phyloP scores from a whole-genome alignment of 1,140 invertebrate species.

The Apis laboriosa region DNA sequence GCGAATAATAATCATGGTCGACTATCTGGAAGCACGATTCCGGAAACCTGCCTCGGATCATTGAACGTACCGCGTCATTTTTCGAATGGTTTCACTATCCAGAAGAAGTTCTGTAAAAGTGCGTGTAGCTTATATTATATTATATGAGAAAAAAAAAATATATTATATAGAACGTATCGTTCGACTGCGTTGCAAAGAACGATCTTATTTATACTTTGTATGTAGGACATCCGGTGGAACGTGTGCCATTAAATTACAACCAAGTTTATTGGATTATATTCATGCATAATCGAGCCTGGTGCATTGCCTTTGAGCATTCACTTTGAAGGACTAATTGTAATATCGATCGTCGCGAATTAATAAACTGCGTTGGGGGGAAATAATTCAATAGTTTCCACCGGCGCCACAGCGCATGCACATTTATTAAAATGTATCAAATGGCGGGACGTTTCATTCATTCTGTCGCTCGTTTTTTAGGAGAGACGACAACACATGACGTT shows the following conservation, averaged over 20 bases:
- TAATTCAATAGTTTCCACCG: background rate
- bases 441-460: background rate
- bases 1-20: background rate
- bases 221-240: constrained; percentile 29
- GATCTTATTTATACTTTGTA: constrained; percentile 40
- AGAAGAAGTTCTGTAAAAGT: background rate
- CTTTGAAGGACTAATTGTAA: constrained; percentile 36
- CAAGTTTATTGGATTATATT: constrained; percentile 12
- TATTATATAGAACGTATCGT: background rate
- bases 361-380: constrained; percentile 3
- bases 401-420: background rate
- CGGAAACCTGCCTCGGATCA: constrained; percentile 6
- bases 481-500: background rate
- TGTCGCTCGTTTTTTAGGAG: background rate
- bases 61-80: constrained; percentile 3
- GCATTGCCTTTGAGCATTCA: constrained; percentile 20
- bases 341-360: constrained; percentile 19
- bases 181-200: constrained; percentile 29
- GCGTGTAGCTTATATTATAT: background rate
- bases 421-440: background rate
- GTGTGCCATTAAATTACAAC: constrained; percentile 18
- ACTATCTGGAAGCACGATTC: constrained; percentile 7
- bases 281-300: constrained; percentile 18
- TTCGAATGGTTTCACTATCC: background rate
- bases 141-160: background rate